These are phyloP conservation scores for Hippocampus barbouri DNA, from an alignment of 2,113 vertebrate genomes.

Conservation along the genomic window DNA sequence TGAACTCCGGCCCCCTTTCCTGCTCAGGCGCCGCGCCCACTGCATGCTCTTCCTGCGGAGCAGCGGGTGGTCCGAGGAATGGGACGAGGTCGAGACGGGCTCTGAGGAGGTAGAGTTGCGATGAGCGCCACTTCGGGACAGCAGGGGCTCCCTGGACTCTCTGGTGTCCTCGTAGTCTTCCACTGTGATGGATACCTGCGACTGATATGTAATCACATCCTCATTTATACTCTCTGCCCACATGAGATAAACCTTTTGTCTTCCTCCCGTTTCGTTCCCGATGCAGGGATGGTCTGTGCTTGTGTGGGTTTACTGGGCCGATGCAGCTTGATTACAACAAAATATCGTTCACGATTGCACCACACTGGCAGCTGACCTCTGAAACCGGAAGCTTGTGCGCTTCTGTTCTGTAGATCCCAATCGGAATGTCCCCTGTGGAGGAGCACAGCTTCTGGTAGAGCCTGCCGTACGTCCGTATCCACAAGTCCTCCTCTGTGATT, in stretches of 20 bases:
- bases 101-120: slow-evolving; percentile 78
- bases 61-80: slow-evolving; percentile 76
- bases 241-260: background rate
- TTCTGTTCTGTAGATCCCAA: slow-evolving; percentile 80
- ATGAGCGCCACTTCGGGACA: slow-evolving; percentile 66
- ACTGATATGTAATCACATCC: slow-evolving; percentile 51
- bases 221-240: background rate
- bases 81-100: slow-evolving; percentile 70
- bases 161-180: slow-evolving; percentile 80
- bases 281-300: too few relatives aligned
- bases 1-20: slow-evolving; percentile 72
- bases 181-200: slow-evolving; percentile 79
- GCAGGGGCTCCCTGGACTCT: slow-evolving; percentile 73
- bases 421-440: slow-evolving; percentile 78
- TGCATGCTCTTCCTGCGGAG: slow-evolving; percentile 81
- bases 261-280: background rate
- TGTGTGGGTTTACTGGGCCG: too few relatives aligned
- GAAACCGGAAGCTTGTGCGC: slow-evolving; percentile 74
- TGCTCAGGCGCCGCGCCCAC: slow-evolving; percentile 78
- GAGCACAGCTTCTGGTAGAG: slow-evolving; percentile 81
- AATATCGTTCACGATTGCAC: background rate
- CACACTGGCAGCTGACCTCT: slow-evolving; percentile 62
- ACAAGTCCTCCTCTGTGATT: slow-evolving; percentile 79
- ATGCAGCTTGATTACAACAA: too few relatives aligned
- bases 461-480: slow-evolving; percentile 78